Conservation (phyloP, 2,113 vertebrate genomes). For the Paramisgurnus dabryanus region DNA sequence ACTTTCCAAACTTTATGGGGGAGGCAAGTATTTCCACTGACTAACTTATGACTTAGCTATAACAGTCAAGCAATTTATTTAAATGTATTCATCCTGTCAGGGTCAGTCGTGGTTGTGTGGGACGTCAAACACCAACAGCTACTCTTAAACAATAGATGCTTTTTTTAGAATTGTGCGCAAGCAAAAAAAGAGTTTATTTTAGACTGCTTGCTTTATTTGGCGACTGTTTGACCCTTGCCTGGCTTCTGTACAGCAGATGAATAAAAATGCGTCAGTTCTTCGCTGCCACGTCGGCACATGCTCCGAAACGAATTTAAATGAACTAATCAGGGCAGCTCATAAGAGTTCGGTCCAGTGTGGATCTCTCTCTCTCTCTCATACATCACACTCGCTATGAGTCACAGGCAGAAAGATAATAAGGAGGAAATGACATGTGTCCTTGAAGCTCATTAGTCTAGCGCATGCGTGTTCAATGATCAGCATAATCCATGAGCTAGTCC, state of each 20-base stretch:
- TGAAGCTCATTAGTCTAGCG: conserved; percentile 71
- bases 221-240: conserved; percentile 3
- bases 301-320: conserved; percentile 31
- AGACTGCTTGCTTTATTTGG: conserved; percentile 27
- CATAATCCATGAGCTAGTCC: conserved; percentile 69
- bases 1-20: background rate
- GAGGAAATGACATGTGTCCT: conserved; percentile 68
- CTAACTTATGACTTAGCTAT: background rate
- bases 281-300: background rate
- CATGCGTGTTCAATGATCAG: conserved; percentile 72
- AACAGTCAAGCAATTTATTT: background rate
- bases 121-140: background rate
- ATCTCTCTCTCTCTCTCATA: background rate
- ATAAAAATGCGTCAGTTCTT: conserved; percentile 9
- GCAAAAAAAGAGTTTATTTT: conserved; percentile 12
- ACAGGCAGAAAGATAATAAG: conserved; percentile 39
- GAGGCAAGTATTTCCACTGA: conserved; percentile 3
- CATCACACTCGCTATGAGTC: conserved; percentile 25
- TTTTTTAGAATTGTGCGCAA: conserved; percentile 32
- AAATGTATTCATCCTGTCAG: background rate
- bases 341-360: background rate
- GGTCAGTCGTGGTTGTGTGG: conserved; percentile 9
- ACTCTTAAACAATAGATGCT: background rate
- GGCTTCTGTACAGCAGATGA: background rate
- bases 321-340: conserved; percentile 30